These are phyloP conservation scores for Spea bombifrons DNA, from an alignment of 2,113 vertebrate species.

Conservation along the genomic window DNA sequence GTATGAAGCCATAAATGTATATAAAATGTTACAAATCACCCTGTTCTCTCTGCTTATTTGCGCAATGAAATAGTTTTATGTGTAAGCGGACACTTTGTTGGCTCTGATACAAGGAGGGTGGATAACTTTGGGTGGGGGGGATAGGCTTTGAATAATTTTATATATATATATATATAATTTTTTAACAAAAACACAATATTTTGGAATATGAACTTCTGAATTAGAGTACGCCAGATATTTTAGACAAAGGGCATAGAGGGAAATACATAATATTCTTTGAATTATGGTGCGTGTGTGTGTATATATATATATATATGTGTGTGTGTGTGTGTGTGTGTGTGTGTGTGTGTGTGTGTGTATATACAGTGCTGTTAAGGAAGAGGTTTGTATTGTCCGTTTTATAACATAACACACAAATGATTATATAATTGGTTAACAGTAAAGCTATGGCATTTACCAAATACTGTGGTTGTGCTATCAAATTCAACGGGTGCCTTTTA, in stretches of 20 bases:
- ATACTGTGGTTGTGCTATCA: no score
- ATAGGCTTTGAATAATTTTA: background rate
- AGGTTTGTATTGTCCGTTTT: background rate
- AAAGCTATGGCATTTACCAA: no score
- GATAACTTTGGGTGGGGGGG: background rate
- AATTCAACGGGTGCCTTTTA: no score
- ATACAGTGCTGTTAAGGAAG: background rate
- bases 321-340: background rate
- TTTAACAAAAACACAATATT: no score
- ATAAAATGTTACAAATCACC: slow-evolving; percentile 74
- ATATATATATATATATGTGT: background rate
- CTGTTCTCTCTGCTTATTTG: slow-evolving; percentile 65
- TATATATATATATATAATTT: no score
- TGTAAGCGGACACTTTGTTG: background rate
- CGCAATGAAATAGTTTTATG: background rate
- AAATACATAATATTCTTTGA: background rate
- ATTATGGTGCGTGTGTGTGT: background rate
- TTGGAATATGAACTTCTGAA: no score
- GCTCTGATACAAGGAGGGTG: background rate
- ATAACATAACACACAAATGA: no score
- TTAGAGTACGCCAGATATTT: no score
- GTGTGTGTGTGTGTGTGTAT: background rate
- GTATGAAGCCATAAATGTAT: slow-evolving; percentile 89
- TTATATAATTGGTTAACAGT: no score
- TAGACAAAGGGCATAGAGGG: no score